These are phyloP conservation scores for Brachionus manjavacas DNA, from an alignment of 1,140 invertebrate genomes.

Conservation along the genomic window DNA sequence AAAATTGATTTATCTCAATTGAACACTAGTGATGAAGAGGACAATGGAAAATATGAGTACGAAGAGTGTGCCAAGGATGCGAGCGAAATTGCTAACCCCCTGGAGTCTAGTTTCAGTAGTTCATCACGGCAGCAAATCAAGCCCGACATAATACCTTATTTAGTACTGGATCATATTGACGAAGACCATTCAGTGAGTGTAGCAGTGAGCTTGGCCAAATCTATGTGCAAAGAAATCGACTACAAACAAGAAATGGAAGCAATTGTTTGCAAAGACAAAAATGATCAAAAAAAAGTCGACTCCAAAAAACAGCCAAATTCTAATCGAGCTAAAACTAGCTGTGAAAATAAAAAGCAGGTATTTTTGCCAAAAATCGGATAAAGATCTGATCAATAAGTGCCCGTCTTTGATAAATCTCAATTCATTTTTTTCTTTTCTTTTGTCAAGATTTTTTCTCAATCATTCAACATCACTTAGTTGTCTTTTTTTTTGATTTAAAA, in stretches of 20 bases:
- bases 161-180: slow-evolving; percentile 17
- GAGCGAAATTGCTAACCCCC: too few species aligned
- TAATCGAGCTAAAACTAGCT: background rate
- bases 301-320: background rate
- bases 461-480: too few species aligned
- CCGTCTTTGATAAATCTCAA: too few species aligned
- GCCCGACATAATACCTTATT: slow-evolving; percentile 25
- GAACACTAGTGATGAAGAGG: slow-evolving; percentile 6
- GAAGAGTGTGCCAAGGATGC: background rate
- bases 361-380: slow-evolving; percentile 10
- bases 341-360: slow-evolving; percentile 3
- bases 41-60: background rate
- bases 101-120: background rate
- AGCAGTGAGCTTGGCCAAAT: slow-evolving; percentile 27
- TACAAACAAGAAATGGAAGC: slow-evolving; percentile 40
- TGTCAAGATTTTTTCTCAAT: too few species aligned
- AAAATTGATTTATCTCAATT: slow-evolving; percentile 35
- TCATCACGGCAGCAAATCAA: background rate
- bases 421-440: background rate
- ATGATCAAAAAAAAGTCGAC: background rate
- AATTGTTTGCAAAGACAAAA: background rate
- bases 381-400: background rate
- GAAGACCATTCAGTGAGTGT: slow-evolving; percentile 19
- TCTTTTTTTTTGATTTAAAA: too few species aligned
- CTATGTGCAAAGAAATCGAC: slow-evolving; percentile 27